phyloP scores from a whole-genome alignment of 2,113 vertebrate species.

The Lagopus muta region DNA sequence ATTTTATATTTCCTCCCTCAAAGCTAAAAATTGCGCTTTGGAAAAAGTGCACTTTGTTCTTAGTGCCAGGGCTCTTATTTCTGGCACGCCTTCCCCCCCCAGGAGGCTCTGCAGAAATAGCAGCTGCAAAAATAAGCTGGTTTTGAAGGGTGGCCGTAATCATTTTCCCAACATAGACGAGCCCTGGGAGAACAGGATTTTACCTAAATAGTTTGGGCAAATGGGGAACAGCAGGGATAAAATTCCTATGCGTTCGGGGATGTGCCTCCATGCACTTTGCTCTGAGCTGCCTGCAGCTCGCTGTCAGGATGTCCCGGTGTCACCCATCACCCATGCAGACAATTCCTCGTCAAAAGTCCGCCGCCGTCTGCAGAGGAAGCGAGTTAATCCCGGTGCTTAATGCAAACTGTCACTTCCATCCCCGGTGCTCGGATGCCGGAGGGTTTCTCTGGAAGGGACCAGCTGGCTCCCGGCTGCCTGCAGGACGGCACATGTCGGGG shows the following conservation, averaged over 20 bases:
- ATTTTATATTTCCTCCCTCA: neutral
- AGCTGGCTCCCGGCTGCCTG: neutral
- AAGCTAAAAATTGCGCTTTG: neutral
- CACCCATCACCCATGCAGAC: neutral
- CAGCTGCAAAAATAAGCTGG: neutral
- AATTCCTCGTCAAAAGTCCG: neutral
- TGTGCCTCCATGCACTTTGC: neutral
- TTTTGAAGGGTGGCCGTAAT: neutral
- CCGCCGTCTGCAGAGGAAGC: accelerated
- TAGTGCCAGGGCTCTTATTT: neutral
- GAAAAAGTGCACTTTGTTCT: neutral
- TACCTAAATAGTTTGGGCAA: neutral
- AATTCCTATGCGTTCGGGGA: neutral
- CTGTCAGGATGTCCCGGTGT: neutral
- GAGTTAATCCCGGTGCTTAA: neutral
- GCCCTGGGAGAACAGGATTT: neutral
- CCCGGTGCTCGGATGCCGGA: accelerated
- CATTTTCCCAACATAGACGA: neutral
- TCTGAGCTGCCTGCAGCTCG: neutral
- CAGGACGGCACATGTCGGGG: accelerated
- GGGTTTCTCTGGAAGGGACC: neutral
- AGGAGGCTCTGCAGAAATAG: conserved; percentile 48
- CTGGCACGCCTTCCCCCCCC: neutral
- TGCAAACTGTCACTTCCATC: neutral
- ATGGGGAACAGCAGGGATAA: neutral